Base-by-base conservation (phyloP, 2,888 invertebrate genomes). In the Ophion slaviceki region DNA sequence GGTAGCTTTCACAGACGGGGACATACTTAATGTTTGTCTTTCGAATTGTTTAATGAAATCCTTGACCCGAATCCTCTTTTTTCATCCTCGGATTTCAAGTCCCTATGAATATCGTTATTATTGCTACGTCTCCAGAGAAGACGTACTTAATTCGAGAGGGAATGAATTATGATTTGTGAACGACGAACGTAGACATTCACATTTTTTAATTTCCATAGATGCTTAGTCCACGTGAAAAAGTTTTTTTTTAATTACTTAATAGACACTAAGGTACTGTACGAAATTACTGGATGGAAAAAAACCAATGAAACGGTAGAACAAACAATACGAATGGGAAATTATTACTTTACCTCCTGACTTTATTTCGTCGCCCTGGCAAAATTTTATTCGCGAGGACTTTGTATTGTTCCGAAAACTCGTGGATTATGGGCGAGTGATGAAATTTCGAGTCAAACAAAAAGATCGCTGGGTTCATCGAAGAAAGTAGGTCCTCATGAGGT, bases 11-110 rank as follows among this genome's bases (percentile, higher is more conserved):
- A 71, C 80, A 28, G 24, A 78, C 53, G 14, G n/a, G 28, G 32
- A 75, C 61, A 68, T 53, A 59, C 28, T 45, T 61, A 72, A 59
- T 2, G 8, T 72, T 57, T 32, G 45, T 76, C 57, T 76, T 82
- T 82, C 53, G 11, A 57, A 78, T 62, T 74, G 68, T 72, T 72
- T 62, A 82, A 80, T 57, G 20, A 2, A 82, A 59, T 82, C 79
- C 71, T 78, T 82, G 82, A 75, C 79, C 82, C 64, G 79, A 71
- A 79, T 82, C 11, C 20, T 75, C 53, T 67, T 32, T 2, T 67
- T 8, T 36, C 10, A 17, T 11, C 64, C 53, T 53, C 14, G 32
- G 17, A n/a, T 20, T 66, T 57, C 32, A 32, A 53, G 32, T 8
- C 32, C 14, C 28, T 66, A 20, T 6, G 2, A 20, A 36, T 24